Conservation (phyloP, 2,113 vertebrate genomes). For the Triplophysa siluroides region DNA sequence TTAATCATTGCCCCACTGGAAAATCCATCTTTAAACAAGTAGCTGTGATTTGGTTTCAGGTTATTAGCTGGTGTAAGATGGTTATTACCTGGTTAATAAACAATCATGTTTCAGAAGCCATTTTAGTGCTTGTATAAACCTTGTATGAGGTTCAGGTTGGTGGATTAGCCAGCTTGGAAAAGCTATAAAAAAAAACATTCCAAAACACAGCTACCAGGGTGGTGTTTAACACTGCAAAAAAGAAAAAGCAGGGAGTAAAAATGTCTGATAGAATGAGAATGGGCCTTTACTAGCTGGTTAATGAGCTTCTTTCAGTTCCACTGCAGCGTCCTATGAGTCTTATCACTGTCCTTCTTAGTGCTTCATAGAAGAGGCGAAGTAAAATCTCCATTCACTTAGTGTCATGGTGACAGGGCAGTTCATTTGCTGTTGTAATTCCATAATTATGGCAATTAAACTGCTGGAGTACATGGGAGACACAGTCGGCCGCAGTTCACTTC, state of each 20-base stretch:
- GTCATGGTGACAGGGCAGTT: slow-evolving; percentile 61
- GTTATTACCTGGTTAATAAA: no score
- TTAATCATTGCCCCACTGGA: neutral
- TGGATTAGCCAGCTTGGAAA: no score
- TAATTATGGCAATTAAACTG: slow-evolving; percentile 59
- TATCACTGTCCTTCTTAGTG: slow-evolving; percentile 71
- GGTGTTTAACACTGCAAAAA: neutral
- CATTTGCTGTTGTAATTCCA: slow-evolving; percentile 70
- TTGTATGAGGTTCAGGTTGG: no score
- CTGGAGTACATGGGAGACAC: slow-evolving; percentile 13
- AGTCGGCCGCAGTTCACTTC: slow-evolving; percentile 33
- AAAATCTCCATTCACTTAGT: slow-evolving; percentile 57
- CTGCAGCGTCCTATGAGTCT: slow-evolving; percentile 61
- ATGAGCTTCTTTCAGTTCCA: slow-evolving; percentile 68
- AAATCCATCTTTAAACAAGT: no score
- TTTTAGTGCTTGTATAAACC: no score
- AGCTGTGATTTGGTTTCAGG: no score
- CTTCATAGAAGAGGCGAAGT: slow-evolving; percentile 49
- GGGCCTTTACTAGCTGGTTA: slow-evolving; percentile 63
- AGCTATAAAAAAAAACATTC: no score
- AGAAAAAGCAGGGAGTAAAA: slow-evolving; percentile 35
- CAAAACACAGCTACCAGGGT: no score
- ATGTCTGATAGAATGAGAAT: slow-evolving; percentile 37
- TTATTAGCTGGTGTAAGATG: no score
- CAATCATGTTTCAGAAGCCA: no score